phyloP scores from a whole-genome alignment of 2,888 invertebrate genomes.

The Chrysina gloriosa region DNA sequence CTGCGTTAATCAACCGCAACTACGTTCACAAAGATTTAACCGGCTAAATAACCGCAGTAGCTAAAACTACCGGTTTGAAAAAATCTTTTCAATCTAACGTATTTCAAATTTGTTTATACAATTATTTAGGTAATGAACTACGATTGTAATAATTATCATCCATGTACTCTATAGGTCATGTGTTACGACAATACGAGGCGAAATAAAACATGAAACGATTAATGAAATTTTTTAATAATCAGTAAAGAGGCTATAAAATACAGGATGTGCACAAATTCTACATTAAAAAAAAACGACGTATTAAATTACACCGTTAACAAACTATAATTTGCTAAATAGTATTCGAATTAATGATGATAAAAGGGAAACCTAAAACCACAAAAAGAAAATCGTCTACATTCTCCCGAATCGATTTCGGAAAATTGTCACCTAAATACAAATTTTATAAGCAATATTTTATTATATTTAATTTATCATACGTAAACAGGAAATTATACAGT shows the following conservation, averaged over 20 bases:
- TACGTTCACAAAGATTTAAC: too few relatives aligned
- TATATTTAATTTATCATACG: slow-evolving; percentile 4
- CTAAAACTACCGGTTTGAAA: too few relatives aligned
- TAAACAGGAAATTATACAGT: slow-evolving; percentile 28
- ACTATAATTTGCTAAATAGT: slow-evolving; percentile 36
- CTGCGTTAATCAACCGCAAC: too few relatives aligned
- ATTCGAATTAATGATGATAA: slow-evolving; percentile 13
- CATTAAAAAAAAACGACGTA: slow-evolving; percentile 39
- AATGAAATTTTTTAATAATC: slow-evolving; percentile 46
- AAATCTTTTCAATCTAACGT: too few relatives aligned
- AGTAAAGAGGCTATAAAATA: slow-evolving; percentile 44
- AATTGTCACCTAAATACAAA: slow-evolving; percentile 16
- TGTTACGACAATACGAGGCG: not conserved
- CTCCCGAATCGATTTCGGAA: not conserved
- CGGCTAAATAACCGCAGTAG: too few relatives aligned
- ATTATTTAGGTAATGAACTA: too few relatives aligned
- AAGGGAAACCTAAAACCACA: slow-evolving; percentile 28
- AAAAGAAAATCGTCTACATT: slow-evolving; percentile 5
- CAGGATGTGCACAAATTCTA: slow-evolving; percentile 42
- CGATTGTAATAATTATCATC: too few relatives aligned
- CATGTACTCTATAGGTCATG: too few relatives aligned
- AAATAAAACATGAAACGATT: slow-evolving; percentile 37
- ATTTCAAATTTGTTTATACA: too few relatives aligned
- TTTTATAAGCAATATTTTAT: slow-evolving; percentile 9
- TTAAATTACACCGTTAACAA: slow-evolving; percentile 41